Base-by-base conservation (phyloP, 2,797 vertebrate genomes). In the Helarctos malayanus region DNA sequence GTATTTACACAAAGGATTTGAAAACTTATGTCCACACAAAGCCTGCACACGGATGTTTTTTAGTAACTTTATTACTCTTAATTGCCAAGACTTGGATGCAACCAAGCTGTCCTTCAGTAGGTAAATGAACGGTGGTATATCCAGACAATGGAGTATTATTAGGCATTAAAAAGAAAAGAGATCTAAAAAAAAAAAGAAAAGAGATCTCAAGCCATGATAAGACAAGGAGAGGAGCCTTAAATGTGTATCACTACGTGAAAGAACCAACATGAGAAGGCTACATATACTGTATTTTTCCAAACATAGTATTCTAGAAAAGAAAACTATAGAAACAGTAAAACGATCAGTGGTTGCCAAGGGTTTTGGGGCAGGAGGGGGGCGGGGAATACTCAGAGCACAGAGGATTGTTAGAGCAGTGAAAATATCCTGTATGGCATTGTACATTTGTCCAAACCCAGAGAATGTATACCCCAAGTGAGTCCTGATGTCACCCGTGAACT, bases 361-460 rank as follows among this genome's bases (percentile, higher is more conserved):
- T 35, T 25, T 65, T 23, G 25, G 41, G 68, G 5, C 35, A 7
- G n/a, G 56, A 15, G 29, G 15, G 38, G 2, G 23, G 56, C 0
- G 1, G 54, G 23, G 7, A 15, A 32, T 3, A 63, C 13, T 56
- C 32, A 61, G 79, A 47, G 56, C n/a, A 38, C 32, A n/a, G 65
- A 59, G 56, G 18, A 54, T 23, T 18, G 11, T 35, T 16, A 25
- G 18, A 57, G 57, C 57, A 25, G 19, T 18, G 35, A 32, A 14
- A n/a, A 11, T 16, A 6, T 47, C 23, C 3, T 1, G 3, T 8
- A 3, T 5, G 47, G 15, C 32, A 3, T n/a, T 18, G 4, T 5
- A 25, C 23, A 7, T 32, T 52, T 29, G 57, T 65, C 45, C 29
- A 59, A 29, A 21, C 32, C 38, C 11, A 7, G 2, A 47, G 65